Conservation (phyloP, 2,888 invertebrate genomes). For the Conus canariensis region DNA sequence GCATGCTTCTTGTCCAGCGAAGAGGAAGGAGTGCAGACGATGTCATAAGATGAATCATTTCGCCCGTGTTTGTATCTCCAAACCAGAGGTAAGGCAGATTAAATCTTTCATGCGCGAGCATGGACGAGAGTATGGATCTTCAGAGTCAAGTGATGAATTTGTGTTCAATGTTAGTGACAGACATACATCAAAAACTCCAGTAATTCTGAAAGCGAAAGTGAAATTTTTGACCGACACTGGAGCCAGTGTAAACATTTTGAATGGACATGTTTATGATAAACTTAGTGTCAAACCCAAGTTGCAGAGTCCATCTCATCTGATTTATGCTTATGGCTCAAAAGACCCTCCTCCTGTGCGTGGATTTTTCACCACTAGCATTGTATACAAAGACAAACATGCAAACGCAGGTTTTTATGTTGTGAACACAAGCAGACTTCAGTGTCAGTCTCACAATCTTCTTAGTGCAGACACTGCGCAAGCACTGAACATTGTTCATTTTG, state of each 20-base stretch:
- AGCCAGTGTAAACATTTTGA: background rate
- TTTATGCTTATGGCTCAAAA: background rate
- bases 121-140: constrained; percentile 64
- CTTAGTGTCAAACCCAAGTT: background rate
- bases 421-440: background rate
- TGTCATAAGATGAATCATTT: constrained; percentile 67
- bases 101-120: constrained; percentile 77
- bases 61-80: background rate
- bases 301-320: background rate
- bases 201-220: background rate
- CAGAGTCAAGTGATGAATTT: constrained; percentile 77
- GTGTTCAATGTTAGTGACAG: constrained; percentile 79
- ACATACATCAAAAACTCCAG: background rate
- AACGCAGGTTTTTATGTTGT: background rate
- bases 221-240: background rate
- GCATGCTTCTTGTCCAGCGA: background rate
- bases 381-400: too few species aligned
- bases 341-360: background rate
- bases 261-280: background rate
- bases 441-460: background rate
- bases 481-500: background rate
- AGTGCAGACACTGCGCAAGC: background rate
- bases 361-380: background rate
- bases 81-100: constrained; percentile 78
- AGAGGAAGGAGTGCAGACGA: constrained; percentile 69